Base-by-base conservation (phyloP, 2,113 vertebrate genomes). In the Falco punctatus region DNA sequence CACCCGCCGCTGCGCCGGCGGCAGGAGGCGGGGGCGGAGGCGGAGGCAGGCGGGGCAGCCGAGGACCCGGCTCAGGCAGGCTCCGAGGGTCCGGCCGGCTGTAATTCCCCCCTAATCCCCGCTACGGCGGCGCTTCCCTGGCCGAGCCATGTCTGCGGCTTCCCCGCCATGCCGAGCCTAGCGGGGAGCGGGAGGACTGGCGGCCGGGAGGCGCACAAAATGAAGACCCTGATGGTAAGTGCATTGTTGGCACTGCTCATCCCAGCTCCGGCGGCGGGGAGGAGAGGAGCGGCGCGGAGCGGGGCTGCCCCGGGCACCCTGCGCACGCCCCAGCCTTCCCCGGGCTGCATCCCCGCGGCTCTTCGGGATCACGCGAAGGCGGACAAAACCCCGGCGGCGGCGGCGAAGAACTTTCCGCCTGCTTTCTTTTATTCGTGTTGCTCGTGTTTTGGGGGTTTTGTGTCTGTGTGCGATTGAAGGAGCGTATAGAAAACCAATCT, bases 201-300 rank as follows among this genome's bases (percentile, higher is more conserved):
- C 92, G 88, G 97, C 97, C 98, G 98, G 96, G 97, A 87, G 97
- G 87, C 92, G 81, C 88, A 96, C 98, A 99, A 98, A 88, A 99
- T 99, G 99, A 99, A 99, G 99, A 99, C 99, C 97, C 98, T 98
- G 94, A 97, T 98, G 99, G 99, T 99, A 98, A 99, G 98, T 97
- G 95, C 80, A 69, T 96, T 83, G 92, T 62, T 59, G 83, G 96
- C 96, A 81, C 94, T 78, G 96, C 85, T 93, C 70, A 87, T 86
- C 90, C 57, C 92, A 77, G 86, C 94, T 82, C 78, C 54, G 74
- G 92, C 87, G 92, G 81, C 86, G 84, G 64, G 88, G 48, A 32
- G 82, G 84, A 33, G 61, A 33, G 57, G 32, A 32, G 80, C 13
- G 80, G 67, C 38, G 70, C 40, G 35, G 65, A 62, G 54, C 54